Base-by-base conservation (phyloP, 2,113 vertebrate genomes). In the Psilopogon haemacephalus region DNA sequence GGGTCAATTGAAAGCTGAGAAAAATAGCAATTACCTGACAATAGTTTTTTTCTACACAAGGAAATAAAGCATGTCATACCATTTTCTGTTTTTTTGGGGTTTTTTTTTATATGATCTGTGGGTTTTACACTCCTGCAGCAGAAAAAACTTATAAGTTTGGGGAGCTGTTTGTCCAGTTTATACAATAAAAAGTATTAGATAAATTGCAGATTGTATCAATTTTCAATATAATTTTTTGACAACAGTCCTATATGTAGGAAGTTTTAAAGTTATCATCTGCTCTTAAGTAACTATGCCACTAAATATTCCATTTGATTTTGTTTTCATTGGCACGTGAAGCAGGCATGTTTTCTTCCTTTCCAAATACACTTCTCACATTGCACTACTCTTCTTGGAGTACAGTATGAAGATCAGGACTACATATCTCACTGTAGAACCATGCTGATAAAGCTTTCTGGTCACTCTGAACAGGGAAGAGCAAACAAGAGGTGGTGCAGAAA, bases 1-100 rank as follows among this genome's bases (percentile, higher is more conserved):
- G 52, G 82, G 78, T 87, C 71, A 94, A 92, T 60, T 74, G 60
- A 94, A 89, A 94, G 82, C 38, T 86, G 56, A 91, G 85, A 28
- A 62, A 48, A 80, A 86, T 82, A 89, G n/a, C 89, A 82, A 90
- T 87, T 96, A 77, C 80, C 33, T 27, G 50, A 77, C 68, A 50
- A 67, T n/a, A 80, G n/a, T 48, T 94, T 40, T 80, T 97, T 86
- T 80, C 48, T 92, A 24, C 79, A 27, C 35, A 92, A 92, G 7
- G 55, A 81, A 87, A 75, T 44, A 65, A 35, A 84, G 27, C 33
- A 62, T 68, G n/a, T 65, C 70, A n/a, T 84, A 86, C 48, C 11
- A 28, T 48, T 85, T 81, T 38, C 21, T 80, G 24, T 7, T 28
- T 69, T n/a, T 23, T 21, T n/a, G n/a, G 20, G 48, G 19, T 42